Evolutionary conservation across 2,888 invertebrate species (phyloP).

Genomic region (Agrotis segetum): DNA sequence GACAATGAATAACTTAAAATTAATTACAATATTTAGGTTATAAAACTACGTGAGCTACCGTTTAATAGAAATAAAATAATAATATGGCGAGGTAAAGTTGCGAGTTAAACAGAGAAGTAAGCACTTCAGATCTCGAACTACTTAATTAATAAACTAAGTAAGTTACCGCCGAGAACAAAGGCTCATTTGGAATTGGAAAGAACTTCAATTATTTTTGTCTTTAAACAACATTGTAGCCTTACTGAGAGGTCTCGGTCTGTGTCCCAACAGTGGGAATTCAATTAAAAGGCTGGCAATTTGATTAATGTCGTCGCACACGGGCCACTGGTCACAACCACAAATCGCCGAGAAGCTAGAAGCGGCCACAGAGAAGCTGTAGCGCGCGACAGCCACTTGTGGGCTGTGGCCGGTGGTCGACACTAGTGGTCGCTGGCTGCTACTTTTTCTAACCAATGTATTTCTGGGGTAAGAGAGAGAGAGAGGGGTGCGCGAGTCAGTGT

Average conservation of each 20-base stretch:
- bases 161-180: slow-evolving; percentile 57
- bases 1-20: not conserved
- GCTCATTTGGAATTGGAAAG: slow-evolving; percentile 59
- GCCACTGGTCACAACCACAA: too few relatives aligned
- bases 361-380: too few relatives aligned
- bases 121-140: slow-evolving; percentile 50
- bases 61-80: slow-evolving; percentile 16
- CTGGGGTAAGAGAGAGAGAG: too few relatives aligned
- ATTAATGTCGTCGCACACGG: slow-evolving; percentile 10
- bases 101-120: slow-evolving; percentile 32
- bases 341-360: too few relatives aligned
- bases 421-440: too few relatives aligned
- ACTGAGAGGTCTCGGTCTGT: not conserved
- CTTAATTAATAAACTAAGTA: slow-evolving; percentile 64
- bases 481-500: too few relatives aligned
- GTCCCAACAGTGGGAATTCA: not conserved
- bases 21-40: not conserved
- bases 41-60: not conserved
- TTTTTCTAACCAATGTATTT: too few relatives aligned
- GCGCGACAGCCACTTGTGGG: too few relatives aligned
- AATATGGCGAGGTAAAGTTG: slow-evolving; percentile 14
- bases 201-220: slow-evolving; percentile 54
- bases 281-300: slow-evolving; percentile 26
- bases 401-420: too few relatives aligned
- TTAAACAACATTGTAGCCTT: slow-evolving; percentile 38